Percentiles rank a stretch among this genome's conserved stretches.
Evolutionary conservation across 2,888 invertebrate genomes (phyloP).

Genomic region (Diplolepis rosae): DNA sequence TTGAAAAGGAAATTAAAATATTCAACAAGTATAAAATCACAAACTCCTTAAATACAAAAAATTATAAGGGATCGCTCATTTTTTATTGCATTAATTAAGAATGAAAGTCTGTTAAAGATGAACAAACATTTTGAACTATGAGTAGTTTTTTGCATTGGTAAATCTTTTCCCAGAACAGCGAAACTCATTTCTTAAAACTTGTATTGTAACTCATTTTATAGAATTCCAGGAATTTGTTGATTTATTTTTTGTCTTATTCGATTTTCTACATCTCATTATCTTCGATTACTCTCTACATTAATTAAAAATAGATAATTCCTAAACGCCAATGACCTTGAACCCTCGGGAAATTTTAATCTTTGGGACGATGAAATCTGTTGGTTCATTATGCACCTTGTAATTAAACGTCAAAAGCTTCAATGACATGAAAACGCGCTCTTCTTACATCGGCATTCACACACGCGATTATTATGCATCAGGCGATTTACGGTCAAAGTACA

Average conservation of each 20-base stretch:
- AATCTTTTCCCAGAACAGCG: neutral
- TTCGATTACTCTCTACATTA: neutral
- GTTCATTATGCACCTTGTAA: neutral
- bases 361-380: neutral
- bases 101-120: too few species aligned
- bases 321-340: neutral
- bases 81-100: too few species aligned
- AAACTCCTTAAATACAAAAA: too few species aligned
- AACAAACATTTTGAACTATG: too few species aligned
- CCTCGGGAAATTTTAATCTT: neutral
- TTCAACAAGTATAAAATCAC: too few species aligned
- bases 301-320: neutral
- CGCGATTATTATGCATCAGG: conserved; percentile 27
- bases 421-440: neutral
- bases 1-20: too few species aligned
- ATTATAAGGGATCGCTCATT: too few species aligned
- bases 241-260: neutral
- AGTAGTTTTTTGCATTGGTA: too few species aligned
- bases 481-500: conserved; percentile 50
- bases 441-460: neutral
- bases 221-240: neutral
- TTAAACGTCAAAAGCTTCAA: neutral
- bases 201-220: neutral
- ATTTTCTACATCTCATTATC: neutral
- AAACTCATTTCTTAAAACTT: neutral